phyloP scores from a whole-genome alignment of 2,888 invertebrate genomes.

The Aporophyla nigra region DNA sequence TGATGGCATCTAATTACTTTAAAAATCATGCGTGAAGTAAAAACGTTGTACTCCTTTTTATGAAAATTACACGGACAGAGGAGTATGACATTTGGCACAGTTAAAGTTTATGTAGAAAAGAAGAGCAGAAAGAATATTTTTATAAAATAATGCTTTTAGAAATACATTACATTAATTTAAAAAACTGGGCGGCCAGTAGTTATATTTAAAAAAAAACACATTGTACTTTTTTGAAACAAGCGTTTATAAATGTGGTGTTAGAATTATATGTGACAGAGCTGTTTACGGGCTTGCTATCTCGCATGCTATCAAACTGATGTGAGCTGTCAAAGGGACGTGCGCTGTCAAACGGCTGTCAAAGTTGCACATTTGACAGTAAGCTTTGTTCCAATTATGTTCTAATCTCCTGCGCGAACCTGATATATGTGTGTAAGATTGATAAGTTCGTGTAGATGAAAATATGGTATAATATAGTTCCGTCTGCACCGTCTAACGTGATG shows the following conservation, averaged over 20 bases:
- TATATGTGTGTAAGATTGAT: not conserved
- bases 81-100: too few relatives aligned
- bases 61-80: too few relatives aligned
- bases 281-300: conserved; percentile 18
- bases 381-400: conserved; percentile 10
- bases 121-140: too few relatives aligned
- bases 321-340: conserved; percentile 22
- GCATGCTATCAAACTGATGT: conserved; percentile 26
- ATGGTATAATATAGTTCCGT: conserved; percentile 2
- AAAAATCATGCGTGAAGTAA: not conserved
- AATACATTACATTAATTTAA: too few relatives aligned
- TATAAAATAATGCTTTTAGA: too few relatives aligned
- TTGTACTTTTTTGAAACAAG: conserved; percentile 18
- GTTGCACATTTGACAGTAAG: not conserved
- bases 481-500: not conserved
- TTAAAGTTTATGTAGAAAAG: too few relatives aligned
- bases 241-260: conserved; percentile 59
- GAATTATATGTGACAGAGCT: conserved; percentile 24
- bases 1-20: not conserved
- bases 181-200: too few relatives aligned
- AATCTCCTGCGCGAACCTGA: not conserved
- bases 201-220: not conserved
- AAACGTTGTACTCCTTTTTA: too few relatives aligned
- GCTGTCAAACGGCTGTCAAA: conserved; percentile 19
- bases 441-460: not conserved